Evolutionary conservation across 2,113 vertebrate genomes (phyloP).

Genomic region (Tretioscincus oriximinensis): DNA sequence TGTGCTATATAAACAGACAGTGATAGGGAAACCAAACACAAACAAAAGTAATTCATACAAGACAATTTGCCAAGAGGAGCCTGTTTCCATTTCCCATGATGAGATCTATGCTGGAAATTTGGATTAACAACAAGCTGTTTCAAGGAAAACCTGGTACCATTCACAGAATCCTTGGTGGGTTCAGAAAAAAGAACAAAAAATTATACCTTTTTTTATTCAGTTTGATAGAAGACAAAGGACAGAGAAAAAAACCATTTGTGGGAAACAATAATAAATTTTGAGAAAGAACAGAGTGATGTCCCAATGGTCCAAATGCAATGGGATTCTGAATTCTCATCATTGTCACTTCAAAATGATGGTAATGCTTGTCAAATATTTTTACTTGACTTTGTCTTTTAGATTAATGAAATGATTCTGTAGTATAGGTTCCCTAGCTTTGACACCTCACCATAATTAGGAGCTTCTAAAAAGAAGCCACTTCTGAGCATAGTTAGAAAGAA

Average conservation of each 20-base stretch:
- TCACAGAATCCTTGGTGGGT: background rate
- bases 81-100: conserved; percentile 7
- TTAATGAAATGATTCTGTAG: background rate
- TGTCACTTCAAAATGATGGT: background rate
- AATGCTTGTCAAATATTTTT: background rate
- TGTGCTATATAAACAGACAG: conserved; percentile 1
- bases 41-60: background rate
- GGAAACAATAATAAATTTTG: background rate
- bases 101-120: background rate
- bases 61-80: background rate
- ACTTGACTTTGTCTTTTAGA: background rate
- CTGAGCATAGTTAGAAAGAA: too few species aligned
- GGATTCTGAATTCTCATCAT: background rate
- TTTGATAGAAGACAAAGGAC: background rate
- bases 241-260: background rate
- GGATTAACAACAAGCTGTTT: conserved; percentile 14
- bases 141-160: background rate
- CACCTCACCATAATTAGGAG: too few species aligned
- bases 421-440: too few species aligned
- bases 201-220: conserved; percentile 10
- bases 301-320: background rate
- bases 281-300: background rate
- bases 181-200: conserved; percentile 2
- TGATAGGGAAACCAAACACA: conserved; percentile 10
- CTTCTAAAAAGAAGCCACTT: too few species aligned